Conservation (phyloP, 2,797 vertebrate species). For the Eutrigla gurnardus region DNA sequence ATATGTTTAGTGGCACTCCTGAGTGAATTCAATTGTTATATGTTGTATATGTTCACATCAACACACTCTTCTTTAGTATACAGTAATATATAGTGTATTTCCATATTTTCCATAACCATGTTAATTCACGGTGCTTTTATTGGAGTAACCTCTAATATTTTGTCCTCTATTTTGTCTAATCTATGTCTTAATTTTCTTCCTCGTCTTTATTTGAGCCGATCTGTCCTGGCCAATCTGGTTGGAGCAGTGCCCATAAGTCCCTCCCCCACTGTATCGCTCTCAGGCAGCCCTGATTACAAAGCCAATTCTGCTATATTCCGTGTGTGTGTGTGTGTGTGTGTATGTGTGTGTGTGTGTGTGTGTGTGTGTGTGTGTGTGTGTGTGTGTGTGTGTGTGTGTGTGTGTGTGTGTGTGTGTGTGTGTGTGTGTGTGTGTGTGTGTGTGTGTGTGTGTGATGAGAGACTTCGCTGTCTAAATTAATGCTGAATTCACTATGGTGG, state of each 20-base stretch:
- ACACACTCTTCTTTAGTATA: not conserved
- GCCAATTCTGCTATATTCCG: slow-evolving; percentile 11
- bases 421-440: not conserved
- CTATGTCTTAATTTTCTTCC: not conserved
- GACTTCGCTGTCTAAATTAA: slow-evolving; percentile 33
- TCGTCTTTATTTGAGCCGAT: slow-evolving; percentile 42
- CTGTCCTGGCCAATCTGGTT: slow-evolving; percentile 33
- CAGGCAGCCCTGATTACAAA: slow-evolving; percentile 29
- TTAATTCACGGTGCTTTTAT: not conserved
- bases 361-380: slow-evolving; percentile 7
- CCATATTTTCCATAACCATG: not conserved
- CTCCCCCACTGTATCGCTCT: not conserved
- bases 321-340: slow-evolving; percentile 5
- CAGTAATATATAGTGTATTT: not conserved
- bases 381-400: slow-evolving; percentile 3
- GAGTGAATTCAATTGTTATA: not conserved
- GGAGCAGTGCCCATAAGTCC: slow-evolving; percentile 6
- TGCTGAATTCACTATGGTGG: slow-evolving; percentile 18
- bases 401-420: not conserved
- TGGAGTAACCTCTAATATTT: not conserved
- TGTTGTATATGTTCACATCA: not conserved
- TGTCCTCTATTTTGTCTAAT: not conserved
- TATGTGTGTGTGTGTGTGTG: not conserved
- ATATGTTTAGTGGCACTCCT: too few species aligned
- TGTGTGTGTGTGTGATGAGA: not conserved